These are phyloP conservation scores for Tragelaphus buxtoni DNA, from an alignment of 2,113 vertebrate genomes.

Conservation along the genomic window DNA sequence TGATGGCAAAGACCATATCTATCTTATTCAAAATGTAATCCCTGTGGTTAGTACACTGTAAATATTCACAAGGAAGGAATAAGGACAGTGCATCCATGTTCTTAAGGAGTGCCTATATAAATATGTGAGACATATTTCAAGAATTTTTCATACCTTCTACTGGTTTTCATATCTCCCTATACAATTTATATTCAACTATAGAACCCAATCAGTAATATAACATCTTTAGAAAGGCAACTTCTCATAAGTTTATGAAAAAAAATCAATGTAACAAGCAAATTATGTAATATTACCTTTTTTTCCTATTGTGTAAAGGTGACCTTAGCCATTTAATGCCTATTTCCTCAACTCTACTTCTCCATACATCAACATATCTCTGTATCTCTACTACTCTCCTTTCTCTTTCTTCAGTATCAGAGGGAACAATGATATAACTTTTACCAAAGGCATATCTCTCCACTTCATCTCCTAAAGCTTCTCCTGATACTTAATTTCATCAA, in stretches of 20 bases:
- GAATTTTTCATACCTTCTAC: neutral
- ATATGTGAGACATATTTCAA: neutral
- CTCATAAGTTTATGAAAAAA: neutral
- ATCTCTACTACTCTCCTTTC: neutral
- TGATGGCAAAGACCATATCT: neutral
- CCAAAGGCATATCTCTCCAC: neutral
- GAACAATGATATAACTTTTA: neutral
- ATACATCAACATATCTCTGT: neutral
- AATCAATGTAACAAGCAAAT: neutral
- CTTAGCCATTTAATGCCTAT: neutral
- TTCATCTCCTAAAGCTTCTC: neutral
- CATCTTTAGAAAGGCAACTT: neutral
- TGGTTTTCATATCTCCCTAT: neutral
- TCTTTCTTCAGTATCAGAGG: neutral
- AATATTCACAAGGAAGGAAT: constrained; percentile 29
- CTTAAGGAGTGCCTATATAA: neutral
- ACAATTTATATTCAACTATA: neutral
- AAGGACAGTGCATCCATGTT: neutral
- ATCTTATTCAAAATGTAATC: neutral
- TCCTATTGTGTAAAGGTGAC: neutral
- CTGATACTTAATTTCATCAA: neutral
- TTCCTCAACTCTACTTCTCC: neutral
- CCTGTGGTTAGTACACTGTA: neutral
- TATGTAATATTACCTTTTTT: neutral
- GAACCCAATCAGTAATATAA: neutral